Conservation (phyloP, 2,797 vertebrate genomes). For the Harpagifer antarcticus region DNA sequence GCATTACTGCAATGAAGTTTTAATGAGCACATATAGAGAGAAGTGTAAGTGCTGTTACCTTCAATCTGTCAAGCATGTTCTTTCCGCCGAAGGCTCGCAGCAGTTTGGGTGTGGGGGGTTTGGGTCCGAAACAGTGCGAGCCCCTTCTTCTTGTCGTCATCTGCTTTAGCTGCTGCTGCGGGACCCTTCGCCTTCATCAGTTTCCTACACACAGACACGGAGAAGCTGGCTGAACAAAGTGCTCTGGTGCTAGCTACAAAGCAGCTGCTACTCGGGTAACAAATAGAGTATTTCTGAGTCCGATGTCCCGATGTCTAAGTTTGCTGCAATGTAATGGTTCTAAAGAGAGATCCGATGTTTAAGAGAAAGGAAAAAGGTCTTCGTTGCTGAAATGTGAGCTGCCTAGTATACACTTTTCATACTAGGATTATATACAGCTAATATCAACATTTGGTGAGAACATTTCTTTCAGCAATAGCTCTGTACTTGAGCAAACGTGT, state of each 20-base stretch:
- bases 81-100: constrained; percentile 72
- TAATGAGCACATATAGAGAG: not conserved
- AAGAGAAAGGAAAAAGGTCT: too few species aligned
- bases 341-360: too few species aligned
- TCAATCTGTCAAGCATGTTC: constrained; percentile 25
- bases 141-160: constrained; percentile 81
- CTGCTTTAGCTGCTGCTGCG: constrained; percentile 74
- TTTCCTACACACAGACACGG: constrained; percentile 66
- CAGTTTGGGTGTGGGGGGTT: constrained; percentile 82
- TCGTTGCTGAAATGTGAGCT: too few species aligned
- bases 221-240: not conserved
- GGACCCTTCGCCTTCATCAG: constrained; percentile 85
- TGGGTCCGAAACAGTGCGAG: constrained; percentile 78
- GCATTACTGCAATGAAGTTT: not conserved
- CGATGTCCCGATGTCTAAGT: not conserved
- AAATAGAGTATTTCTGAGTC: too few species aligned
- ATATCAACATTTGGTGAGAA: too few species aligned
- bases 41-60: constrained; percentile 45
- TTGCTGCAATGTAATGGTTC: not conserved
- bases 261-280: too few species aligned
- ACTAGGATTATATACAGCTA: too few species aligned
- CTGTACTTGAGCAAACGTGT: too few species aligned
- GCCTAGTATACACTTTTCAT: too few species aligned
- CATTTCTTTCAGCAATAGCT: too few species aligned
- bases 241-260: not conserved